Conservation (phyloP, 2,797 vertebrate genomes). For the Sebastes wilsoni region DNA sequence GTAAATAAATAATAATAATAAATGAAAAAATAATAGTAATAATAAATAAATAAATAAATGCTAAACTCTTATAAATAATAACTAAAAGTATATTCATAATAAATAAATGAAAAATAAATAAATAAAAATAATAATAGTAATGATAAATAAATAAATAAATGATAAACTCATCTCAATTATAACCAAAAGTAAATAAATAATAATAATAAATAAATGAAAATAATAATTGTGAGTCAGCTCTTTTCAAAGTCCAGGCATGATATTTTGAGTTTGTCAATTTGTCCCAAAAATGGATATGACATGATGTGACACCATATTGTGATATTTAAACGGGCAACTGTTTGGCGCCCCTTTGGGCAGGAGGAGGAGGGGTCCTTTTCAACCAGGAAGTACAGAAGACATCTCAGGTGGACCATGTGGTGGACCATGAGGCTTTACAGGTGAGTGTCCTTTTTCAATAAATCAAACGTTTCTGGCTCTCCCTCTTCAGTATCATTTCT, state of each 20-base stretch:
- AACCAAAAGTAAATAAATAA: too few species aligned
- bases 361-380: not conserved
- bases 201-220: too few species aligned
- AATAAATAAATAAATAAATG: too few species aligned
- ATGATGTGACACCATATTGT: not conserved
- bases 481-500: not conserved
- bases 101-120: too few species aligned
- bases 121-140: too few species aligned
- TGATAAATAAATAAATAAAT: too few species aligned
- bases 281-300: not conserved
- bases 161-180: too few species aligned
- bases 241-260: not conserved
- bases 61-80: too few species aligned
- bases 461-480: not conserved
- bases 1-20: not conserved
- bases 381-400: not conserved
- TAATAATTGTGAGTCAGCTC: not conserved
- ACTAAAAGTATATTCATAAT: too few species aligned
- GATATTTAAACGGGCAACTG: not conserved
- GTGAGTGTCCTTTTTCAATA: not conserved
- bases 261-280: not conserved
- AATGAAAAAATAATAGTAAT: too few species aligned
- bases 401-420: not conserved
- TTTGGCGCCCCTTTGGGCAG: not conserved
- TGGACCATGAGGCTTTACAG: too few species aligned